Percentiles rank a stretch among this genome's conserved stretches.
Evolutionary conservation across 2,888 invertebrate genomes (phyloP).

Genomic region (Drosophila meridiana): DNA sequence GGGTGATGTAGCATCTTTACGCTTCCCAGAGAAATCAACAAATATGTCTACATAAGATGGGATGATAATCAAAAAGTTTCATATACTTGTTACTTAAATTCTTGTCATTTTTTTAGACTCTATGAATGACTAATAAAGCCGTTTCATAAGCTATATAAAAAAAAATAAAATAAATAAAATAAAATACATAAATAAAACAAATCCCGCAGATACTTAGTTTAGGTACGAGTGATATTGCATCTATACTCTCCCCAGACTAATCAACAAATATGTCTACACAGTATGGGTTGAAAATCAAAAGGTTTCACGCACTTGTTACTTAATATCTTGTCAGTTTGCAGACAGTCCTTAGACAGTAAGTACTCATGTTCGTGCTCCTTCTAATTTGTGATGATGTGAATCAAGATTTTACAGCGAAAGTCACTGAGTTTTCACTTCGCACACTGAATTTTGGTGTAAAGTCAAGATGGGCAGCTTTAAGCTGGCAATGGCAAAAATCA

Average conservation of each 20-base stretch:
- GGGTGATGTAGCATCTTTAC: too few species aligned
- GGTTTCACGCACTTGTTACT: background rate
- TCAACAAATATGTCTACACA: background rate
- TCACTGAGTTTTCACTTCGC: background rate
- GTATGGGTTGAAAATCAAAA: background rate
- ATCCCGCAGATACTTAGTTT: background rate
- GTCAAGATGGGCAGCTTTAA: conserved; percentile 11
- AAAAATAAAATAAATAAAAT: too few species aligned
- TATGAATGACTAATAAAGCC: conserved; percentile 16
- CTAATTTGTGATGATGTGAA: background rate
- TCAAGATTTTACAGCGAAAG: background rate
- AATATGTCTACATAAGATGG: too few species aligned
- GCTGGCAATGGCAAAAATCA: conserved; percentile 20
- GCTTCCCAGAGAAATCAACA: too few species aligned
- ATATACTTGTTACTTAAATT: too few species aligned
- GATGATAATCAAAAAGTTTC: too few species aligned
- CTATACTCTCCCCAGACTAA: background rate
- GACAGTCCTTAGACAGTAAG: background rate
- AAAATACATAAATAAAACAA: too few species aligned
- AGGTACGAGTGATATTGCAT: too few species aligned
- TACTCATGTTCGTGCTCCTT: background rate
- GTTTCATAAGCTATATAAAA: too few species aligned
- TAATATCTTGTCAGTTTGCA: background rate
- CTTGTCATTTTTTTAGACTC: background rate
- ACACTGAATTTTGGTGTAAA: background rate